Base-by-base conservation (phyloP, 2,113 vertebrate species). In the Sterna hirundo region DNA sequence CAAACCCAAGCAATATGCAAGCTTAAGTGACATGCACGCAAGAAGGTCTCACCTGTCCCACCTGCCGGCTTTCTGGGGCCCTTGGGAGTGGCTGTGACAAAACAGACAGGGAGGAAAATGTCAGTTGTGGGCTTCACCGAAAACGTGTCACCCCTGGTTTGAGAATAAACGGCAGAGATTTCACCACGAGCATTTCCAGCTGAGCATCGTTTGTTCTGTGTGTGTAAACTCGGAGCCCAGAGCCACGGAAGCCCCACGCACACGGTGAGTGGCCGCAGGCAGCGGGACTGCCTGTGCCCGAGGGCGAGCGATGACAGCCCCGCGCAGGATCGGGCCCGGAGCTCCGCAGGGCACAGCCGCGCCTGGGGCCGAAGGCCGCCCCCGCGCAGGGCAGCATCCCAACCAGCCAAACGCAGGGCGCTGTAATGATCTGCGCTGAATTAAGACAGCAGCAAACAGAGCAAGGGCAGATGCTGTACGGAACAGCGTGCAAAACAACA, bases 61-160 rank as follows among this genome's bases (percentile, higher is more conserved):
- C 54, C 49, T 40, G 93, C 71, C 0, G 93, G 94, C 64, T 70
- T 96, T 17, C 46, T 92, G 55, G 97, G 97, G 6, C 69, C 61
- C 64, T 96, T 97, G 75, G 97, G 98, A 88, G 96, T 97, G 76
- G 98, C 97, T 97, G 94, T 61, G 38, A 60, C 49, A 80, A 88
- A 81, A 91, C 3, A 88, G 26, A 86, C 1, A 9, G 54, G 32
- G 49, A 91, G 20, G 29, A 72, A 87, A 55, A 36, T 0, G 23
- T 88, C 46, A 94, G 66, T 86, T 36, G 10, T 1, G 17, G 62
- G 38, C 58, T 62, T 27, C 40, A 16, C 26, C 1, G 1, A 80
- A 92, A 91, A 78, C 0, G 2, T 15, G 13, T 52, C 29, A 13
- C n/a, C 51, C 47, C 42, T 54, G 40, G 11, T 29, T 2, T 13